Base-by-base conservation (phyloP, 2,888 invertebrate genomes). In the Ceramica pisi region DNA sequence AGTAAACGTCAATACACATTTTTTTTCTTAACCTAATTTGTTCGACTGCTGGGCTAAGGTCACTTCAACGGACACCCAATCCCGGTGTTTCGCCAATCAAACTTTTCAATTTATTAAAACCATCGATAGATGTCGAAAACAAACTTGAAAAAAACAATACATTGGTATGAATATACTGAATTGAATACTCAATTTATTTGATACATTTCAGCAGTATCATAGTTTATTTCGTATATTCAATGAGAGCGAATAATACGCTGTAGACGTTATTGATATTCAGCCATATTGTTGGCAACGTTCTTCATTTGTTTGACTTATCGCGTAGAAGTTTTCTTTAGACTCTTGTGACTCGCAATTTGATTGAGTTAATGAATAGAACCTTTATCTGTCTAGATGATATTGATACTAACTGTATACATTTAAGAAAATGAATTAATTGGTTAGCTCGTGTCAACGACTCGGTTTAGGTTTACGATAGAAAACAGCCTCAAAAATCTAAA, bases 151-250 rank as follows among this genome's bases (percentile, higher is more conserved):
- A 53, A 53, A 26, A 59, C 19, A 31, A 8, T 38, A 38, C 38
- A 57, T 38, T 71, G 1, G 7, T 48, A 51, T 26, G 16, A 69
- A 67, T 57, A 77, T 51, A 56, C n/a, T 46, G 31, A 56, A 56
- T 51, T 71, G 57, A 77, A 71, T 72, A 38, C 16, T 44, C 14
- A 19, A 19, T 81, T 68, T 62, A 75, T 77, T 63, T 57, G 44
- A 78, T 71, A 71, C 21, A 65, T 56, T 67, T 70, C 48, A 66
- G 38, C 21, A 57, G 31, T 66, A 69, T 66, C 21, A 55, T 56
- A 67, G 51, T 65, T 62, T 78, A 71, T 78, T 71, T 77, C 55
- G 60, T 66, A 66, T 67, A 71, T 70, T 82, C 53, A 56, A 63
- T 67, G 38, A 53, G 51, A 51, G 31, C 57, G 35, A 63, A 71